Base-by-base conservation (phyloP, 1,140 invertebrate genomes). In the Diplogasteroides magnus region DNA sequence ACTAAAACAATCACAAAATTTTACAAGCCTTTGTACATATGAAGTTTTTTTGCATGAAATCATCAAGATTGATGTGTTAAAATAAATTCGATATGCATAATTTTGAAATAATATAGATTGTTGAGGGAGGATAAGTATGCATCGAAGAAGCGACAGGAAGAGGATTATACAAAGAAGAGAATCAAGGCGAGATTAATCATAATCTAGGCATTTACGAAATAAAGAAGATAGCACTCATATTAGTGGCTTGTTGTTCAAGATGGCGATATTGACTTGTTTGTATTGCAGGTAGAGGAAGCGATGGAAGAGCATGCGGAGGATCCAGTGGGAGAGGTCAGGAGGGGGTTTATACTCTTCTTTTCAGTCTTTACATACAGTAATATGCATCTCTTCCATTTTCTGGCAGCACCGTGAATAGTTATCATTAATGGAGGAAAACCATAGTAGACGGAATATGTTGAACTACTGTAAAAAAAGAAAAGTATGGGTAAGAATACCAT, bases 241-340 rank as follows among this genome's bases (percentile, higher is more conserved):
- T 19, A n/a, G 60, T 61, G 14, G 14, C 26, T 14, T 14, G 14
- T 61, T 26, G 14, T 61, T 61, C 14, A 61, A 15, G 0, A 23
- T 23, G 14, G 25, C n/a, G 15, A 25, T 15, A 15, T 61, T 61
- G n/a, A 19, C n/a, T 26, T 15, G 60, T 61, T 15, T 26, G 14
- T 61, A 14, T 15, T 61, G 60, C 14, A 19, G 14, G 19, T 66
- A 62, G n/a, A 64, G 25, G 66, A 68, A 67, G 19, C 28, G 19
- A 27, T 65, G 15, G 32, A 68, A n/a, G 28, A 67, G 13, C 28
- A 28, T 15, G 29, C 29, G 26, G 61, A 55, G 15, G 66, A 68
- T 64, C 66, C 60, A 6, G 19, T 68, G 2, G 32, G 32, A 55
- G 66, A 68, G 58, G 61, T 61, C 6, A 61, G 28, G 28, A 26